These are phyloP conservation scores for Nemopilema nomurai DNA, from an alignment of 30 jellyfish, hydroid and myxozoan species.

Conservation along the genomic window DNA sequence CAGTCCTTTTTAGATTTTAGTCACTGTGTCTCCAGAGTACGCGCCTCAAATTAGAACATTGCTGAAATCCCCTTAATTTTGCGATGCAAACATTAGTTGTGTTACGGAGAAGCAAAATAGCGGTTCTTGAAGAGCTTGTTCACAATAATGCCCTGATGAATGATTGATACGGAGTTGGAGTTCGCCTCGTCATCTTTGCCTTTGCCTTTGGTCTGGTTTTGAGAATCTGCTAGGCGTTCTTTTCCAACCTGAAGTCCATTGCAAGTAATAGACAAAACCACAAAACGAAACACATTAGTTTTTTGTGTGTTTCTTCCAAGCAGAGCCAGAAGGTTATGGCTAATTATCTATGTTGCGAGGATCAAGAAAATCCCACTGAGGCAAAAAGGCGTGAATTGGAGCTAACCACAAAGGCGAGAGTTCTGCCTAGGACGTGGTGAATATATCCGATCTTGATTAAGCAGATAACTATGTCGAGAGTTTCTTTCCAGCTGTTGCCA, in stretches of 20 bases:
- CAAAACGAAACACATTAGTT: not conserved
- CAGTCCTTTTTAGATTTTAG: too few species aligned
- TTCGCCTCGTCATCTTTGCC: too few species aligned
- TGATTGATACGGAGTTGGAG: too few species aligned
- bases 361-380: not conserved
- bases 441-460: constrained; percentile 8
- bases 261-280: not conserved
- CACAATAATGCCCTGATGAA: too few species aligned
- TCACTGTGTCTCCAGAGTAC: too few species aligned
- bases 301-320: not conserved
- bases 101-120: too few species aligned
- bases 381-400: not conserved
- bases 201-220: too few species aligned
- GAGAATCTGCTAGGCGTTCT: not conserved
- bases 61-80: too few species aligned
- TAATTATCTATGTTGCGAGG: not conserved
- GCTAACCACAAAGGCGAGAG: constrained; percentile 15
- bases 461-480: not conserved
- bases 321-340: not conserved
- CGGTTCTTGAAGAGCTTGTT: too few species aligned
- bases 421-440: not conserved
- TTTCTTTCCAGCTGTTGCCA: constrained; percentile 1
- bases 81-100: too few species aligned
- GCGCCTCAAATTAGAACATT: too few species aligned
- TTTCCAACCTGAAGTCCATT: not conserved